Evolutionary conservation across 2,888 invertebrate genomes (phyloP), one percentile per base, ranked within the genome.

Genomic region (Andrena fulva): DNA sequence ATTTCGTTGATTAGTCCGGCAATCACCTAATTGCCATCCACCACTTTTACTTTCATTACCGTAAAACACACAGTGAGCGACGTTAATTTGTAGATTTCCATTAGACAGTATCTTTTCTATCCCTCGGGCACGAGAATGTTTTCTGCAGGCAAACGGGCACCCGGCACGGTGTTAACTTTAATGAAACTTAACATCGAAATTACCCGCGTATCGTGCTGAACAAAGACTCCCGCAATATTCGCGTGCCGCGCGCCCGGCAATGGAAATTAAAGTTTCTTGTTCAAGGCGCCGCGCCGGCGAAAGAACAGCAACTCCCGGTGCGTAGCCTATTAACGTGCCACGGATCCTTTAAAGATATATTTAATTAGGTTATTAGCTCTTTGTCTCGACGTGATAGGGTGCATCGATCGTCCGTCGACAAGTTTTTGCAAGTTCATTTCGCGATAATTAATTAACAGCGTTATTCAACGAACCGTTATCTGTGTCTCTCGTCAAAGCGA

Each of bases 171-270:
- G 64, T 81, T 84, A 68, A 72, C 74, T 77, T 80, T 84, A 81
- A 84, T 81, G 69, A 72, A 85, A 84, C 77, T 85, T 85, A 85
- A 79, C 73, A 59, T 62, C 35, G 50, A 42, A 66, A 69, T 73
- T 82, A 33, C 67, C 29, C 16, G 80, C 52, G 42, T 59, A 42
- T 42, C 42, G 42, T 42, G 72, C 16, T 52, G 35, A 27, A 66
- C 50, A 63, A 62, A 67, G 67, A 50, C 31, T 42, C 27, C 27
- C 33, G 56, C 10, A 31, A 77, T 77, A 80, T 69, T 72, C 72
- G 72, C 68, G 24, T 27, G 20, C 7, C 48, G 52, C 12, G 60
- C 8, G 20, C 16, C 8, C 16, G 54, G 29, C 79, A 79, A 84
- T 82, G 64, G 60, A 82, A 71, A 75, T 82, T 77, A 81, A 81